Base-by-base conservation (phyloP, 2,888 invertebrate genomes). In the Spilosoma lubricipeda region DNA sequence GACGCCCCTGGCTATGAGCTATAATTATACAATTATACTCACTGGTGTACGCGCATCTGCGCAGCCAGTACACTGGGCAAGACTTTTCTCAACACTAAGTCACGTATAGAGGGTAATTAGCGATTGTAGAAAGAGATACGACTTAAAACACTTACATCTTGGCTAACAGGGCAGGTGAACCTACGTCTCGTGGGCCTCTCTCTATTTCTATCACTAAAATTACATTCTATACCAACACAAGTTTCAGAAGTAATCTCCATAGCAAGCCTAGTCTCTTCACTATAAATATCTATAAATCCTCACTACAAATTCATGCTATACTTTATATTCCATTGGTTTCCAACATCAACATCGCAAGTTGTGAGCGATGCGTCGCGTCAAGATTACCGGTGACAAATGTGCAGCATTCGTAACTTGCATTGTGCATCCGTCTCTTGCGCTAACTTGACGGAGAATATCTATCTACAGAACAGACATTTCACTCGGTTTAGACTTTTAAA, bases 351-450 rank as follows among this genome's bases (percentile, higher is more conserved):
- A 67, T 72, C 20, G 48, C 42, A 30, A 20, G 66, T 52, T 52
- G 63, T 64, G 68, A 68, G n/a, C n/a, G 68, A 73, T 64, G 64
- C 64, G 48, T 18, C 52, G 23, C 64, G 68, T 73, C 73, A 73
- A 73, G 73, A 64, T 73, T 69, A 69, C 73, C 33, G n/a, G n/a
- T 63, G 63, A 73, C 36, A 52, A 73, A 73, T 69, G 73, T 8
- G 33, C 63, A 9, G 39, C 68, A 73, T 73, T 64, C 48, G 64
- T 73, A 27, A 69, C 73, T 69, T 73, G 67, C 67, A 67, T 66
- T 23, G 30, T 67, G 52, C 64, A 42, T 52, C 36, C 39, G n/a
- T 69, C 71, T 65, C 67, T 45, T 67, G 42, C 13, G 52, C 39
- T 56, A 68, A 3, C 15, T 69, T 45, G 67, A 18, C 18, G 27